Conservation (phyloP, 2,888 invertebrate genomes). For the Beris morrisii region DNA sequence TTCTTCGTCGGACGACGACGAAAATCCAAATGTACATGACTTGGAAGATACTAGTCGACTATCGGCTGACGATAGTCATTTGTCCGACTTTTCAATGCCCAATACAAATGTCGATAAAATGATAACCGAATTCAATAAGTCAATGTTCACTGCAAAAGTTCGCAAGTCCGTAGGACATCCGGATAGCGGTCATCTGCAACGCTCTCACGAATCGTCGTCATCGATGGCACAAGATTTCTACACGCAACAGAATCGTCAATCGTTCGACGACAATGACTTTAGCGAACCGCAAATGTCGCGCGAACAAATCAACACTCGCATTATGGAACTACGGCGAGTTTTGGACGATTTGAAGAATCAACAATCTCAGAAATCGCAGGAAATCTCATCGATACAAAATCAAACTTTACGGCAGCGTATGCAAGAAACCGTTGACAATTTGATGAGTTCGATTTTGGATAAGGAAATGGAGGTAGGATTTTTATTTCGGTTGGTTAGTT, state of each 20-base stretch:
- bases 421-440: conserved; percentile 76
- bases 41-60: conserved; percentile 77
- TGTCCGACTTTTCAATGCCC: conserved; percentile 66
- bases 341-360: conserved; percentile 74
- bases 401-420: conserved; percentile 79
- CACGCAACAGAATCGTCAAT: conserved; percentile 49
- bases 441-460: conserved; percentile 77
- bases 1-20: conserved; percentile 83
- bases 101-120: conserved; percentile 43
- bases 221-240: conserved; percentile 43
- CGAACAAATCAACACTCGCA: conserved; percentile 64
- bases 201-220: conserved; percentile 1
- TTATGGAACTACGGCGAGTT: conserved; percentile 73
- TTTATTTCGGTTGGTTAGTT: background rate
- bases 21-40: conserved; percentile 68
- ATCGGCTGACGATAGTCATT: conserved; percentile 71
- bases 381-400: conserved; percentile 84
- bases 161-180: background rate
- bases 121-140: conserved; percentile 51
- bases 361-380: conserved; percentile 76
- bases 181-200: conserved; percentile 4
- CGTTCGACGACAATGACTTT: conserved; percentile 47
- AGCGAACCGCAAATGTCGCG: conserved; percentile 51
- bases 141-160: conserved; percentile 48
- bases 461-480: conserved; percentile 67